Conservation (phyloP, 2,113 vertebrate genomes). For the Leucosticte australis region DNA sequence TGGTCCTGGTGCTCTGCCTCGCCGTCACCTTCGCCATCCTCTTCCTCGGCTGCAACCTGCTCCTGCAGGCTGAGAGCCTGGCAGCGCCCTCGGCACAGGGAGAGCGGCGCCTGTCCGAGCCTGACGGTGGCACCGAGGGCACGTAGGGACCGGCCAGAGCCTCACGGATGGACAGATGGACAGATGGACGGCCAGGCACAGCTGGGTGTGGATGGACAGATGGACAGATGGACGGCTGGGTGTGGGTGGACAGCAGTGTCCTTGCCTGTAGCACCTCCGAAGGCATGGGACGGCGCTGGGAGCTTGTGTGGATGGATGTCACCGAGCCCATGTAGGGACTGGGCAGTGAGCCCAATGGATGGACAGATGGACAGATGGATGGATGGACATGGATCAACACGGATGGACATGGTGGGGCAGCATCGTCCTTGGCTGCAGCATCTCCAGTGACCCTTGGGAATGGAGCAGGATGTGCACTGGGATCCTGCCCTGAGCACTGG, state of each 20-base stretch:
- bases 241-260: background rate
- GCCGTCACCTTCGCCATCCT: conserved; percentile 88
- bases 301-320: background rate
- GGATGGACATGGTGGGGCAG: no score
- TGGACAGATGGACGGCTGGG: background rate
- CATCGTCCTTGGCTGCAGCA: no score
- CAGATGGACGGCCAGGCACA: no score
- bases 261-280: background rate
- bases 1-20: conserved; percentile 90
- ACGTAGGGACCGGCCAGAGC: conserved; percentile 22
- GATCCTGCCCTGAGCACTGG: background rate
- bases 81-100: conserved; percentile 76
- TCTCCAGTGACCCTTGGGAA: no score
- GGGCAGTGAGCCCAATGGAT: background rate
- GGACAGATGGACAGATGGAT: fast-evolving
- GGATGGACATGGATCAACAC: fast-evolving
- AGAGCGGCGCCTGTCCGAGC: conserved; percentile 78
- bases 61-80: conserved; percentile 90
- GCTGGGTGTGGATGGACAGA: background rate
- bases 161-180: fast-evolving
- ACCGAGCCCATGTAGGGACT: fast-evolving
- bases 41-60: conserved; percentile 89
- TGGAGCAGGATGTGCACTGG: fast-evolving
- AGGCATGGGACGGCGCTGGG: background rate
- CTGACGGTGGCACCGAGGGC: conserved; percentile 75